Evolutionary conservation across 1,140 invertebrate species (phyloP), one percentile per base, ranked within the genome.

Genomic region (Schmidtea mediterranea): DNA sequence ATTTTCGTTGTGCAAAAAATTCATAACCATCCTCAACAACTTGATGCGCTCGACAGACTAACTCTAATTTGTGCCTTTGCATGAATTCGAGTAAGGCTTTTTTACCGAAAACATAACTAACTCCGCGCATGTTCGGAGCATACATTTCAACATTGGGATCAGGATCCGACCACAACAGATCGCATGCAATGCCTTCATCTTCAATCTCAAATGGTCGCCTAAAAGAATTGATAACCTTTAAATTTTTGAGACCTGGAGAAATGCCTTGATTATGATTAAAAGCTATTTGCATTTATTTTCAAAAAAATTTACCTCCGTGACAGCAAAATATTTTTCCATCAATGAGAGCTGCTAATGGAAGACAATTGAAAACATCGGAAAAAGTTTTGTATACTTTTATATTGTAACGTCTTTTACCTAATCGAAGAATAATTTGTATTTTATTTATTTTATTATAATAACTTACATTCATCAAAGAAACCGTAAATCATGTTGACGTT

Each of bases 31-130:
- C 82, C 66, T 87, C 82, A 1, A 86, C 81, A 8, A 79, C 76
- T 70, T 89, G 82, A 73, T 90, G 83, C 36, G 83, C 83, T 56
- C 83, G 74, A 67, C 83, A 90, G 59, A 90, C 87, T 53, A 90
- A 71, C 70, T 90, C 83, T 65, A 89, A 78, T 59, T 80, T 77
- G 65, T 89, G 82, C 65, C 81, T 78, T 61, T 82, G 78, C 55
- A 90, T 68, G 70, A 32, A 32, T 6, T 32, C 26, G 3, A 32
- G 10, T 32, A 32, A 32, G 3, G 26, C 10, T 32, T 3, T 10
- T 10, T 32, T 32, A 6, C 26, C 26, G 10, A 32, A 32, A 6
- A 32, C 10, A 10, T 6, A 32, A 32, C 26, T 32, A 32, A 32
- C 26, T 6, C 26, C 40, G 12, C 40, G 40, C 12, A 41, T 19